Evolutionary conservation across 2,888 invertebrate genomes (phyloP).

Genomic region (Sinelater perroti): DNA sequence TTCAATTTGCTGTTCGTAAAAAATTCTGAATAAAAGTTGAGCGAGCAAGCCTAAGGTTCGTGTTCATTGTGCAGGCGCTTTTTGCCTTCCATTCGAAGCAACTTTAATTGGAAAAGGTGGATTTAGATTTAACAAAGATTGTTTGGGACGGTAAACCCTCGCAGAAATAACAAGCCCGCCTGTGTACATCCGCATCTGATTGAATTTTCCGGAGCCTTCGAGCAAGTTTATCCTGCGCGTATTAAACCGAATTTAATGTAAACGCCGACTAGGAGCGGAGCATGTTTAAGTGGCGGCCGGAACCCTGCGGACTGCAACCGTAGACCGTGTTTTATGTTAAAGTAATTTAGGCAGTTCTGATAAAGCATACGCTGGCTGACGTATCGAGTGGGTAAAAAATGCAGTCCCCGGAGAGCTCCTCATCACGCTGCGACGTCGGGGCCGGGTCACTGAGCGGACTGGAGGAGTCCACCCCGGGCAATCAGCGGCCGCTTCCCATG

Average conservation of each 20-base stretch:
- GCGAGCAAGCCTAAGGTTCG: no score
- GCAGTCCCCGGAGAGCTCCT: constrained; percentile 31
- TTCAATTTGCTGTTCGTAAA: no score
- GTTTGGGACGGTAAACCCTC: neutral
- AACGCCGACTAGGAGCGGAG: neutral
- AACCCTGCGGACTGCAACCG: constrained; percentile 1
- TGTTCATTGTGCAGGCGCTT: no score
- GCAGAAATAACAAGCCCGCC: neutral
- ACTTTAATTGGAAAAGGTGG: neutral
- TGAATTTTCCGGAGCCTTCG: neutral
- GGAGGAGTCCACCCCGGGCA: constrained; percentile 48
- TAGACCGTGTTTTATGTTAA: constrained; percentile 8
- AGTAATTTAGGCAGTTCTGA: constrained; percentile 20
- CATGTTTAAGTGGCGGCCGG: neutral
- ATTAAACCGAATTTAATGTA: neutral
- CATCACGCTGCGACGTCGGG: constrained; percentile 35
- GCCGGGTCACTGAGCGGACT: constrained; percentile 36
- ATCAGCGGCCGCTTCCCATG: constrained; percentile 58
- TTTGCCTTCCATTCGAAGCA: no score
- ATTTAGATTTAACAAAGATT: neutral
- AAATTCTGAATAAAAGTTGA: no score
- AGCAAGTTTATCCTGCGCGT: neutral
- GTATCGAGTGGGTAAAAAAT: constrained; percentile 25
- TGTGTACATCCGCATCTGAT: neutral
- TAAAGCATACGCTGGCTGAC: constrained; percentile 20